phyloP scores from a whole-genome alignment of 2,888 invertebrate genomes.

The Pristionchus exspectatus region DNA sequence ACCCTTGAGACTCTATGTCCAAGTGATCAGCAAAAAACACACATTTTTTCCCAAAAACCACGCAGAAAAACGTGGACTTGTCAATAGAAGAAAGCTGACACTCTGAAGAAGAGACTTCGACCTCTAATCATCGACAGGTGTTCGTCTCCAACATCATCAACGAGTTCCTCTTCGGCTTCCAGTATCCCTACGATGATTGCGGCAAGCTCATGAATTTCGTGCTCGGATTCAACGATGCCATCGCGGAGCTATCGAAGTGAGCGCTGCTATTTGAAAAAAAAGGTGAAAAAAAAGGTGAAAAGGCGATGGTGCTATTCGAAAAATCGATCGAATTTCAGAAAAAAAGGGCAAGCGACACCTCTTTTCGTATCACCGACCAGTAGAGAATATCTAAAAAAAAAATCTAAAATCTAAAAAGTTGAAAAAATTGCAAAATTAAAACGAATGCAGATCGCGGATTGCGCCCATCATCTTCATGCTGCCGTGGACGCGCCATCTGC shows the following conservation, averaged over 20 bases:
- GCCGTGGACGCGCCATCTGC: background rate
- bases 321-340: too few relatives aligned
- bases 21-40: background rate
- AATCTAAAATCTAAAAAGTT: too few relatives aligned
- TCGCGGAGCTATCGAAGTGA: background rate
- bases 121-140: background rate
- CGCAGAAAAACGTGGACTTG: too few relatives aligned
- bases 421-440: too few relatives aligned
- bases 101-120: background rate
- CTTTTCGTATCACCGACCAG: too few relatives aligned
- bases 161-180: conserved; percentile 14
- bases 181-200: background rate
- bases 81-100: too few relatives aligned
- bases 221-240: background rate
- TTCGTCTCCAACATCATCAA: conserved; percentile 25
- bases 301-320: too few relatives aligned
- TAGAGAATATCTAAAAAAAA: too few relatives aligned
- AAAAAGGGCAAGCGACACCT: too few relatives aligned
- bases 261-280: too few relatives aligned
- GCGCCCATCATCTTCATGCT: background rate
- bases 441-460: background rate
- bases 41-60: too few relatives aligned
- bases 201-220: background rate
- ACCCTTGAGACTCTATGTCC: too few relatives aligned
- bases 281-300: background rate